Percentiles rank a stretch among this genome's conserved stretches.
phyloP scores from a whole-genome alignment of 2,888 invertebrate species.

The Philereme vetulata region DNA sequence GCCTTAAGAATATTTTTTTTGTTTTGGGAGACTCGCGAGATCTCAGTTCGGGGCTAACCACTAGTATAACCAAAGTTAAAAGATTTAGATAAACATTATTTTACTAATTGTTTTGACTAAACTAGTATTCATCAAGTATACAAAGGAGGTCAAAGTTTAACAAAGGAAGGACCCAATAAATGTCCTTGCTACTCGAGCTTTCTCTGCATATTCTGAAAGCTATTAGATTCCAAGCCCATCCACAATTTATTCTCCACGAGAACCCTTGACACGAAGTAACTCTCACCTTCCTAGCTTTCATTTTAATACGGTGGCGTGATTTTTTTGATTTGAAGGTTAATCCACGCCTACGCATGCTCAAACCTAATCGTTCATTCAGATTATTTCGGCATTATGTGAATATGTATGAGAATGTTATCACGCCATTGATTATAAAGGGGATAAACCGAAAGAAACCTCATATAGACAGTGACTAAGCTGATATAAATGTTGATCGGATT shows the following conservation, averaged over 20 bases:
- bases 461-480: constrained; percentile 28
- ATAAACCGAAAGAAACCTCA: constrained; percentile 60
- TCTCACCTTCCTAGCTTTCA: constrained; percentile 27
- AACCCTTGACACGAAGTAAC: constrained; percentile 14
- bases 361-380: constrained; percentile 76
- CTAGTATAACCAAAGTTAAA: too few relatives aligned
- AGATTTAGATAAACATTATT: too few relatives aligned
- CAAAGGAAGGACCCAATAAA: too few relatives aligned
- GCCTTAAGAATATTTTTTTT: too few relatives aligned
- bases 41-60: too few relatives aligned
- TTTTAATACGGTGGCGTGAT: constrained; percentile 52
- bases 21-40: too few relatives aligned
- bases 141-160: too few relatives aligned
- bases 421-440: constrained; percentile 70
- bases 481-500: constrained; percentile 20
- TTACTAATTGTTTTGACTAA: too few relatives aligned
- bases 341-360: constrained; percentile 68
- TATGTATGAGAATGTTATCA: constrained; percentile 73
- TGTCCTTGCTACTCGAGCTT: too few relatives aligned
- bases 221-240: too few relatives aligned
- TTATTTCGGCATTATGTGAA: constrained; percentile 55
- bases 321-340: constrained; percentile 58
- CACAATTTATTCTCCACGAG: constrained; percentile 3
- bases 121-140: too few relatives aligned
- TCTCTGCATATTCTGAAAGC: too few relatives aligned